phyloP scores from a whole-genome alignment of 1,140 invertebrate genomes.

The Meloidogyne chitwoodi region DNA sequence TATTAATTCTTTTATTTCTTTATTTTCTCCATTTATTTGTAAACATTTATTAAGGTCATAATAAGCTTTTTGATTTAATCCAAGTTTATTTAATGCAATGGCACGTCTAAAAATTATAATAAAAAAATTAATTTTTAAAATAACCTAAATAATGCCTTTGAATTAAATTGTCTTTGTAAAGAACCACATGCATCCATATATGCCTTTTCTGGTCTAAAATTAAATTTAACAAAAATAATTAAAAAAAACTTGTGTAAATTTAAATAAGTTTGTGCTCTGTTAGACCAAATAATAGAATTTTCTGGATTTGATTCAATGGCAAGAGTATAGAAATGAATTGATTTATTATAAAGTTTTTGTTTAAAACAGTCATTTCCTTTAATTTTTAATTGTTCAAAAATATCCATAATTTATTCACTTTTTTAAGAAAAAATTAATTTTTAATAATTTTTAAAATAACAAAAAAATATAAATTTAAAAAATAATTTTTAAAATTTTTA shows the following conservation, averaged over 20 bases:
- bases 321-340: conserved; percentile 8
- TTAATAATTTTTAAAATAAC: too few relatives aligned
- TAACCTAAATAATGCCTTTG: background rate
- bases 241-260: conserved; percentile 10
- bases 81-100: conserved; percentile 7
- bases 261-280: conserved; percentile 17
- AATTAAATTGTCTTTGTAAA: conserved; percentile 3
- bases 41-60: background rate
- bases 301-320: conserved; percentile 6
- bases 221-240: background rate
- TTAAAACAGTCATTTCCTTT: conserved; percentile 20
- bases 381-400: conserved; percentile 1
- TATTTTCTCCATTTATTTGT: background rate
- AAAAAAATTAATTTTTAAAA: background rate
- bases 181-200: conserved; percentile 17
- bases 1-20: conserved; percentile 8
- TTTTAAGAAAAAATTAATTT: background rate
- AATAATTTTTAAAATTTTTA: too few relatives aligned
- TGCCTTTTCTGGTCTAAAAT: conserved; percentile 9
- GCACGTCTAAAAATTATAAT: conserved; percentile 13
- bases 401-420: background rate
- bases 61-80: background rate
- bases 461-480: too few relatives aligned
- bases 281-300: conserved; percentile 13
- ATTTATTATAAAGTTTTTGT: conserved; percentile 13